phyloP scores from a whole-genome alignment of 2,888 invertebrate species.

The Dryobotodes eremita region DNA sequence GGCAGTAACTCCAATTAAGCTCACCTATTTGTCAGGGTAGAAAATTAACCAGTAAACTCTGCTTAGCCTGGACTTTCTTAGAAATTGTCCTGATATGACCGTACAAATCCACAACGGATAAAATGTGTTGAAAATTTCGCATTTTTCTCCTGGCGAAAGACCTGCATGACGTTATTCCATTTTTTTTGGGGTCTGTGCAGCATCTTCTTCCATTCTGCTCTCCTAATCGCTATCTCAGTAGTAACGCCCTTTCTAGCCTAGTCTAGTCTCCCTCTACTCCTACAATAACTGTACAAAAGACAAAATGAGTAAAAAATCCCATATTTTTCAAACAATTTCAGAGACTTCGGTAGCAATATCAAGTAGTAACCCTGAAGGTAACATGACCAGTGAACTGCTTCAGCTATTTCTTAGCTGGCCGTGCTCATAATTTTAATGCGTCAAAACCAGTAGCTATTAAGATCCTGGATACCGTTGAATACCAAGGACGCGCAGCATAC shows the following conservation, averaged over 20 bases:
- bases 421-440: constrained; percentile 80
- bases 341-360: neutral
- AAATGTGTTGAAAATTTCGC: neutral
- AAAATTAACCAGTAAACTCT: constrained; percentile 7
- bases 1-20: constrained; percentile 16
- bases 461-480: constrained; percentile 85
- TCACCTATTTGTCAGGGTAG: neutral
- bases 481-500: constrained; percentile 81
- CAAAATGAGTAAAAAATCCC: neutral
- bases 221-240: neutral
- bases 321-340: neutral
- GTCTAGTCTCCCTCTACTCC: too few relatives aligned
- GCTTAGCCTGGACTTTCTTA: neutral
- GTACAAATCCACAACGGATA: neutral
- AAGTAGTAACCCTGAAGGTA: constrained; percentile 57
- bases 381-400: constrained; percentile 59
- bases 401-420: constrained; percentile 70
- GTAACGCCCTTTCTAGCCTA: neutral
- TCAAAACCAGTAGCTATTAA: constrained; percentile 88
- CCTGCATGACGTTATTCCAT: neutral
- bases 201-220: neutral
- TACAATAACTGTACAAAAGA: neutral
- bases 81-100: neutral
- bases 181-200: neutral
- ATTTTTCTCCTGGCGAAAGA: neutral